These are phyloP conservation scores for Nasonia longicornis DNA, from an alignment of 1,140 invertebrate genomes.

Conservation along the genomic window DNA sequence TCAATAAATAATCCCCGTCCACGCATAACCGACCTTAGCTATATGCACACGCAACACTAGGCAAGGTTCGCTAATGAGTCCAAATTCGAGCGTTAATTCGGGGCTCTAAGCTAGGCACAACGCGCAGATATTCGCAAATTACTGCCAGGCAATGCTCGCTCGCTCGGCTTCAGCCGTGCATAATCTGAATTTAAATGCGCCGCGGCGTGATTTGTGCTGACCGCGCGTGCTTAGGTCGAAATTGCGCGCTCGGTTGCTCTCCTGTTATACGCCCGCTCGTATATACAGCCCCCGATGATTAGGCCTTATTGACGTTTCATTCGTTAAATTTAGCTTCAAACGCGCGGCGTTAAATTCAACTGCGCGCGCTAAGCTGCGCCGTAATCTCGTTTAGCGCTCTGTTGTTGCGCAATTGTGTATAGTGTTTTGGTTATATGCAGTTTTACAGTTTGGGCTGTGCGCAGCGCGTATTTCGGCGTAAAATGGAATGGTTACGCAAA, in stretches of 20 bases:
- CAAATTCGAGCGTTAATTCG: conserved; percentile 58
- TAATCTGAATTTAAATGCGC: conserved; percentile 47
- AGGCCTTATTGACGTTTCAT: conserved; percentile 63
- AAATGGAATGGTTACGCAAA: conserved; percentile 1
- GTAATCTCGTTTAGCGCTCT: not conserved
- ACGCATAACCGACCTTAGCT: not conserved
- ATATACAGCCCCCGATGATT: conserved; percentile 59
- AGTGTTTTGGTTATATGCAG: not conserved
- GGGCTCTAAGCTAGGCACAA: conserved; percentile 51
- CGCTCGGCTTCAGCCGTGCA: not conserved
- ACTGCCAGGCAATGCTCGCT: not conserved
- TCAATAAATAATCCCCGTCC: conserved; percentile 33
- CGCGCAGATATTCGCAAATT: conserved; percentile 47
- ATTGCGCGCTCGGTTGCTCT: conserved; percentile 59
- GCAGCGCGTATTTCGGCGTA: not conserved
- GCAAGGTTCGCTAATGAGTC: conserved; percentile 44
- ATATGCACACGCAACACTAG: not conserved
- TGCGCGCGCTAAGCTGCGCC: not conserved
- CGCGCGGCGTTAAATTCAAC: conserved; percentile 14
- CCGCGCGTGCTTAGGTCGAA: conserved; percentile 63
- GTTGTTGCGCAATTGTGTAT: not conserved
- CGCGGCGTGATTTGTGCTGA: conserved; percentile 63
- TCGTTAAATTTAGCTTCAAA: conserved; percentile 46
- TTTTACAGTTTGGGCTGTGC: not conserved
- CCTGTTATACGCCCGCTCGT: conserved; percentile 42